Evolutionary conservation across 1,140 invertebrate genomes (phyloP), one percentile per base, ranked within the genome.

Genomic region (Telenomus remus): DNA sequence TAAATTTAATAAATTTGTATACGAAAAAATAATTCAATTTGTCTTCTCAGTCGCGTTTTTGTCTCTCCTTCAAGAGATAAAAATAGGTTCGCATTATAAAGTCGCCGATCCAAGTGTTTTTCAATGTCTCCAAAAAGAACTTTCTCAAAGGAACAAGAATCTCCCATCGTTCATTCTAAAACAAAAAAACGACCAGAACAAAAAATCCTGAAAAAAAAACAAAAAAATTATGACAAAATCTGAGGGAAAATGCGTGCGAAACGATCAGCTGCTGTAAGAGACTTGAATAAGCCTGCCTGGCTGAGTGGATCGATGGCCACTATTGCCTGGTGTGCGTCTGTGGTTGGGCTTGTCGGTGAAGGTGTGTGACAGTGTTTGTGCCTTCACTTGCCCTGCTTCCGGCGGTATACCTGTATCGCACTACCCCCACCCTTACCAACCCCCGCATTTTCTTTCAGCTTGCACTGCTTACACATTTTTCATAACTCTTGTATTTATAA

Each of bases 271-370:
- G 63, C 64, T 66, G 44, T 33, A 72, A 46, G 46, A 51, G 42
- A 35, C 48, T 49, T 55, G 42, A 61, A 63, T 64, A 73, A 73
- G 63, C 71, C 47, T 66, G 71, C 42, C 49, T 68, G 59, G 64
- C 57, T 33, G 43, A 63, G 37, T 35, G 42, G 71, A 74, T 74
- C 71, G 71, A 74, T 74, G 63, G 71, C 71, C 71, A 74, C 63
- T 74, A 63, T 56, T 46, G 68, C 46, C 66, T 48, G 56, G 46
- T 68, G 63, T 53, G 61, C 55, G 55, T 73, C 50, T 55, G 61
- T 73, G 61, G n/a, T n/a, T n/a, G 42, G 57, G 56, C 14, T 64
- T 49, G 51, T 66, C 12, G 14, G 59, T 57, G 53, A 51, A 37
- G 19, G 27, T 13, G 57, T 16, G 49, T 33, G 27, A 57, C 46